Evolutionary conservation across 2,888 invertebrate species (phyloP).

Genomic region (Acleris emargana): DNA sequence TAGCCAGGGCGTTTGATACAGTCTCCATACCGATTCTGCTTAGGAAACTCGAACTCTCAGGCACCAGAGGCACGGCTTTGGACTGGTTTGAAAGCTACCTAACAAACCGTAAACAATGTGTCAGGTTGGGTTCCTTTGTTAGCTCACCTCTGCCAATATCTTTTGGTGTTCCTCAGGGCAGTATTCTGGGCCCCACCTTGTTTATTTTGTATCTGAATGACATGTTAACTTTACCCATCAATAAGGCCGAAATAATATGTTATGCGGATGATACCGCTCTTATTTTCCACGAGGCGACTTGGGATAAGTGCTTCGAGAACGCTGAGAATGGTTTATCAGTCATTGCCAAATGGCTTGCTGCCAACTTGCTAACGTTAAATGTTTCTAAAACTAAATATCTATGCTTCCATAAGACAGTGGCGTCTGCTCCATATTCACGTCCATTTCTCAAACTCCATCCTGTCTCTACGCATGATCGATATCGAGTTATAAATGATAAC

Average conservation of each 20-base stretch:
- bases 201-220: slow-evolving; percentile 29
- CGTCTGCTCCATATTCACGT: too few relatives aligned
- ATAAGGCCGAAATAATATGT: neutral
- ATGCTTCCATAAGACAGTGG: too few relatives aligned
- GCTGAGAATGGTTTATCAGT: neutral
- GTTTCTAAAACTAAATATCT: neutral
- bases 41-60: slow-evolving; percentile 20
- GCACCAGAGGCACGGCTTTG: slow-evolving; percentile 16
- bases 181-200: slow-evolving; percentile 30
- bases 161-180: slow-evolving; percentile 39
- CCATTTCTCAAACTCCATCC: too few relatives aligned
- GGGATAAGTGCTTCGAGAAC: neutral
- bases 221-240: neutral
- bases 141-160: neutral
- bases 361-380: neutral
- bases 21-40: too few relatives aligned
- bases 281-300: neutral
- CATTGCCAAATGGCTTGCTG: neutral
- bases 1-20: too few relatives aligned
- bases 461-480: too few relatives aligned
- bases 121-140: neutral
- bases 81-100: slow-evolving; percentile 30
- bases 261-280: slow-evolving; percentile 4
- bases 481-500: too few relatives aligned
- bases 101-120: slow-evolving; percentile 1